Conservation (phyloP, 1,140 invertebrate genomes). For the Pissodes strobi region DNA sequence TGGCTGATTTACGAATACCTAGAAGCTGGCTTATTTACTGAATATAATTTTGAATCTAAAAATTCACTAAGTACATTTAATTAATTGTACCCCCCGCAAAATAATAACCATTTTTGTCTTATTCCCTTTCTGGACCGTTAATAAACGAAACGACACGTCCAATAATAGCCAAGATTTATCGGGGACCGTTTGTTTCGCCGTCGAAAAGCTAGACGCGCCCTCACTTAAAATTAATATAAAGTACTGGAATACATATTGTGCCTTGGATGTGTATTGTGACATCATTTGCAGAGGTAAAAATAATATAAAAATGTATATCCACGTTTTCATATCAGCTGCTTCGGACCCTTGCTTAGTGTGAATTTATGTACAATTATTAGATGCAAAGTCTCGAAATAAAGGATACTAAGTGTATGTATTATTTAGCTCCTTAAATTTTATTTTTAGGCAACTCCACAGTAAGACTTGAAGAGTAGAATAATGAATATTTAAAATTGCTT, state of each 20-base stretch:
- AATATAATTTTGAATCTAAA: too few relatives aligned
- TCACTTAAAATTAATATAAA: conserved; percentile 29
- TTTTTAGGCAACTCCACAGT: too few relatives aligned
- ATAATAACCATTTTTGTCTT: too few relatives aligned
- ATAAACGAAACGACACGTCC: too few relatives aligned
- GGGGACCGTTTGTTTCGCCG: background rate
- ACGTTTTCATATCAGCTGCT: conserved; percentile 48
- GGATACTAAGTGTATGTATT: background rate
- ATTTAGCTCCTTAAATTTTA: background rate
- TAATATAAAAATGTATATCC: conserved; percentile 41
- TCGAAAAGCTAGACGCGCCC: background rate
- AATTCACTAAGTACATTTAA: too few relatives aligned
- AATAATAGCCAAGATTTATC: too few relatives aligned
- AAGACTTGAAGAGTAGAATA: too few relatives aligned
- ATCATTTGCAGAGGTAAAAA: conserved; percentile 43
- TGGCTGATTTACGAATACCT: too few relatives aligned
- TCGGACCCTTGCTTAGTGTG: conserved; percentile 50
- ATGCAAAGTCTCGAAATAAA: background rate
- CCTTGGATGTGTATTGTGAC: conserved; percentile 51
- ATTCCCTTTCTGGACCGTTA: too few relatives aligned
- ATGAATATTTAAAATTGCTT: too few relatives aligned
- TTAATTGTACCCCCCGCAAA: too few relatives aligned
- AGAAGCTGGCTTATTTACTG: too few relatives aligned
- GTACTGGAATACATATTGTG: conserved; percentile 54
- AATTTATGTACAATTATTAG: conserved; percentile 32